These are phyloP conservation scores for Zonotrichia albicollis DNA, from an alignment of 2,797 vertebrate species.

Conservation along the genomic window DNA sequence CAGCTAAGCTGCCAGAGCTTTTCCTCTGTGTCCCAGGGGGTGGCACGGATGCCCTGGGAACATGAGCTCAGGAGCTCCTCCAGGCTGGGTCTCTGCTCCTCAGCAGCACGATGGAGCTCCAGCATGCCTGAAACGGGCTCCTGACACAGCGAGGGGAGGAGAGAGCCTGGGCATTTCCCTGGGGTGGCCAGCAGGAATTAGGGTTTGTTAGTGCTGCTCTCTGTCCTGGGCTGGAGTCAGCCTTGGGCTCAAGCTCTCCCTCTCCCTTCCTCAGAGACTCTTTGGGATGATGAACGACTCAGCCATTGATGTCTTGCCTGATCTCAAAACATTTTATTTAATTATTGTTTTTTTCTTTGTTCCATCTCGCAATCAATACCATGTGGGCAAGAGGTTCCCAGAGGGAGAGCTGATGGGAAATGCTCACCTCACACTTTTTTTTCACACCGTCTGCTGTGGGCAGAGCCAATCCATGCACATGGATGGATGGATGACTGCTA, in stretches of 20 bases:
- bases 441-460: not conserved
- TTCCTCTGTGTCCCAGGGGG: not conserved
- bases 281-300: not conserved
- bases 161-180: not conserved
- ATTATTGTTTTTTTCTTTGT: conserved; percentile 14
- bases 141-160: fast-evolving
- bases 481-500: not conserved
- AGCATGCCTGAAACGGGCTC: not conserved
- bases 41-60: not conserved
- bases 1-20: not conserved
- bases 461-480: not conserved
- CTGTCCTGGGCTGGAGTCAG: not conserved
- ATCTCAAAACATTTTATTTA: conserved; percentile 30
- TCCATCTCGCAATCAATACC: not conserved
- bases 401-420: not conserved
- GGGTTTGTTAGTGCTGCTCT: not conserved
- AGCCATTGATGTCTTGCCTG: not conserved
- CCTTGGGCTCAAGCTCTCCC: fast-evolving
- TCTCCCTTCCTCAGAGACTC: not conserved
- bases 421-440: not conserved
- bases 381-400: not conserved
- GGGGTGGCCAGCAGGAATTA: not conserved
- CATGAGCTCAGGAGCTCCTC: not conserved
- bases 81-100: not conserved
- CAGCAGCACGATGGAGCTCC: not conserved